A percentile compares a stretch with the other conserved stretches of the same genome.
Conservation (phyloP, 2,888 invertebrate species). For the Microctonus brassicae region DNA sequence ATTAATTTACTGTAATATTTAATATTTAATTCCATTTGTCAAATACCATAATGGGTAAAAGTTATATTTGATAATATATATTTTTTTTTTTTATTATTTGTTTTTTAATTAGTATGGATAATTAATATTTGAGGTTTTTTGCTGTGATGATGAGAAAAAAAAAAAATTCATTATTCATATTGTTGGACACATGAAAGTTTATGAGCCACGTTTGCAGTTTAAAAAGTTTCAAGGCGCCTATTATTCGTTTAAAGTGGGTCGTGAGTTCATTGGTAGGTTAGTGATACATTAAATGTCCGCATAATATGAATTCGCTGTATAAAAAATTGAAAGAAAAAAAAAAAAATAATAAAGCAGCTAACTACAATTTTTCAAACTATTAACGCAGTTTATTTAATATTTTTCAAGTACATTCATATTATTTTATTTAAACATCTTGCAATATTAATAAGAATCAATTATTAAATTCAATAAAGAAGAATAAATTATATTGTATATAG, state of each 20-base stretch:
- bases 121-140: neutral
- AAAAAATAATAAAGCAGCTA: too few relatives aligned
- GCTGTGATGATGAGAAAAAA: neutral
- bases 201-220: constrained; percentile 16
- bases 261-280: constrained; percentile 3
- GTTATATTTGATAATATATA: neutral
- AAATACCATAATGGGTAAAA: neutral
- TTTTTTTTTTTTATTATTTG: too few relatives aligned
- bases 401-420: too few relatives aligned
- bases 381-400: neutral
- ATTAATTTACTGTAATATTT: neutral
- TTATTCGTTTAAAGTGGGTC: constrained; percentile 12
- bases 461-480: too few relatives aligned
- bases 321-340: too few relatives aligned
- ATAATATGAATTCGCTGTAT: neutral
- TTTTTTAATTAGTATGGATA: neutral
- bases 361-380: neutral
- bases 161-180: neutral
- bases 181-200: constrained; percentile 4
- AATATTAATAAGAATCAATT: too few relatives aligned
- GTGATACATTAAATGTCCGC: neutral
- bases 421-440: too few relatives aligned
- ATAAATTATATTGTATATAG: too few relatives aligned
- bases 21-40: neutral
- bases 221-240: constrained; percentile 15